These are phyloP conservation scores for Alosa alosa DNA, from an alignment of 2,113 vertebrate species.

Conservation along the genomic window DNA sequence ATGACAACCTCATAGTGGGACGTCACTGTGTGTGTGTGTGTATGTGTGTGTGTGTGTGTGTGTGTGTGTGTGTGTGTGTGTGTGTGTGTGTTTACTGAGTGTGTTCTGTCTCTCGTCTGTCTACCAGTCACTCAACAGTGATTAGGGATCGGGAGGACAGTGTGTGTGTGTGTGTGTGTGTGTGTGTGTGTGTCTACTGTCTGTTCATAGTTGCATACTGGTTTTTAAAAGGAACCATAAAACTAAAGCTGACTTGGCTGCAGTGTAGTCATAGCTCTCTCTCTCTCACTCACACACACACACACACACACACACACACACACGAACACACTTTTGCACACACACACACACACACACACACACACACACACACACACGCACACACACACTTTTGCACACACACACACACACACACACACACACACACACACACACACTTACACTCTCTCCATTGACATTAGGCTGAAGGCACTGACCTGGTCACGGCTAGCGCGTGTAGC, in stretches of 20 bases:
- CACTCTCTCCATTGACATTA: slow-evolving; percentile 56
- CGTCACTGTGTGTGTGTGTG: not conserved
- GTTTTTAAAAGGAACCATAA: not conserved
- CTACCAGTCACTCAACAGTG: too few species aligned
- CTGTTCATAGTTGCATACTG: too few species aligned
- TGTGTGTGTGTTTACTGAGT: not conserved
- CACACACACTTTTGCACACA: not conserved
- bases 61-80: not conserved
- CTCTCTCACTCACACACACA: not conserved
- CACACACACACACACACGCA: slow-evolving; percentile 5
- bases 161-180: not conserved
- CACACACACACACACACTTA: slow-evolving; percentile 21
- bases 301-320: slow-evolving; percentile 9
- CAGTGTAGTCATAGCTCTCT: too few species aligned
- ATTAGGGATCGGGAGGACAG: too few species aligned
- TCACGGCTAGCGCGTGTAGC: slow-evolving; percentile 54
- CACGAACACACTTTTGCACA: too few species aligned
- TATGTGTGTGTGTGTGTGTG: not conserved
- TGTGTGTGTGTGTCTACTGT: not conserved
- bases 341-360: slow-evolving; percentile 8
- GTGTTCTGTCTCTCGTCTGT: too few species aligned
- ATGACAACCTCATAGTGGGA: not conserved
- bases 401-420: not conserved
- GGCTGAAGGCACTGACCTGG: slow-evolving; percentile 63
- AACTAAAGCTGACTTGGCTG: too few species aligned